Evolutionary conservation across 2,888 invertebrate genomes (phyloP).

Genomic region (Tromatobia lineatoria): DNA sequence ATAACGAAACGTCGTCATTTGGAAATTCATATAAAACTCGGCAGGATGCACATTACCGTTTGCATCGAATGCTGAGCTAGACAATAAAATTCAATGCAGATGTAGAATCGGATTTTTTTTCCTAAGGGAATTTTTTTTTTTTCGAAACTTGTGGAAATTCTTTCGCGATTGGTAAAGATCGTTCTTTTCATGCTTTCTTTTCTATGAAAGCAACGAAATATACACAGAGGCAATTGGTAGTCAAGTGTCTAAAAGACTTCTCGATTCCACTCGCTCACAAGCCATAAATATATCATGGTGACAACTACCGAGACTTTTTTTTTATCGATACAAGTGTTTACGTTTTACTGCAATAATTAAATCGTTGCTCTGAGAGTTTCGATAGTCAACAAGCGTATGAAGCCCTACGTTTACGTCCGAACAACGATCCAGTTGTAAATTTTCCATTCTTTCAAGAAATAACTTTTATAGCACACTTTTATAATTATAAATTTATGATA

Average conservation of each 20-base stretch:
- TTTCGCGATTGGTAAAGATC: neutral
- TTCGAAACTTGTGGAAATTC: neutral
- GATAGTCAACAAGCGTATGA: neutral
- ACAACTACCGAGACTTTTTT: neutral
- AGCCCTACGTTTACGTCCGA: neutral
- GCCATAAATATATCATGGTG: constrained; percentile 1
- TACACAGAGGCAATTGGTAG: neutral
- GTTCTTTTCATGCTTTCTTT: constrained; percentile 12
- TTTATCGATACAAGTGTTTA: constrained; percentile 25
- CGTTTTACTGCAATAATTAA: neutral
- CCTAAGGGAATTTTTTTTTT: too few species aligned
- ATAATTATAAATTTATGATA: neutral
- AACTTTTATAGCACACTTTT: too few species aligned
- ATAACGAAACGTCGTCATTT: too few species aligned
- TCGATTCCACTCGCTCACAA: neutral
- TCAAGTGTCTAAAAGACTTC: neutral
- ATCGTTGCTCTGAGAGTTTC: constrained; percentile 8
- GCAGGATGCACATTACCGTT: too few species aligned
- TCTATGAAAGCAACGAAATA: neutral
- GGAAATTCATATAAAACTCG: too few species aligned
- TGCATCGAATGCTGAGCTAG: neutral
- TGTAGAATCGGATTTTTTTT: neutral
- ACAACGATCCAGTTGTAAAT: neutral
- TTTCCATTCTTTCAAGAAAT: too few species aligned
- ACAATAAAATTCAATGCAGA: neutral